Base-by-base conservation (phyloP, 2,797 vertebrate species). In the Takifugu ocellatus region DNA sequence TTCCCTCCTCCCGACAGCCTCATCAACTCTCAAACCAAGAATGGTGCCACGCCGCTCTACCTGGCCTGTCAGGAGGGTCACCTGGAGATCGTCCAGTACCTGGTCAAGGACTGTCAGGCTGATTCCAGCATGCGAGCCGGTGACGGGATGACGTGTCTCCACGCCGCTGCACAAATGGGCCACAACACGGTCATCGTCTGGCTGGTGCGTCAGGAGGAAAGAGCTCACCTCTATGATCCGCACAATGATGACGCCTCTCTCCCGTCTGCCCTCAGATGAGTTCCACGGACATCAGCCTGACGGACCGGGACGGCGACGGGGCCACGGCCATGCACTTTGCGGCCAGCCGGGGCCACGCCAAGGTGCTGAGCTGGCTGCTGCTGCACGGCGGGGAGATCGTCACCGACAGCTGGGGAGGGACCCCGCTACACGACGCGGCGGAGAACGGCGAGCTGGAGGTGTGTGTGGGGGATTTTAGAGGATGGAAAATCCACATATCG, bases 41-140 rank as follows among this genome's bases (percentile, higher is more conserved):
- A 94, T 1, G 97, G 96, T 94, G 96, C 97, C 94, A 99, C 97
- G 26, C 94, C 96, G 9, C 92, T 98, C 76, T 99, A 99, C 89
- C 92, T 98, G 91, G 95, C 97, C 70, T 98, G 96, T 91, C 97
- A 99, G 87, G 96, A 98, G 86, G 97, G 97, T 74, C 96, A 99
- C 82, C 88, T 98, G 88, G 97, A 99, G 78, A 93, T 93, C 53
- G 92, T 97, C 74, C 94, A 98, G 75, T 94, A 94, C 88, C 87
- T 99, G 86, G 96, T 95, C 70, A 95, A 97, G 85, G 94, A 96
- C 58, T 95, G 94, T n/a, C 93, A 92, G 64, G 93, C 97, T 0
- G 92, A 98, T 68, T 90, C 96, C 8, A 92, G 92, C 27, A 76
- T 89, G 1, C 84, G 94, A 45, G 94, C 97, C 88, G 93, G 91